phyloP scores from a whole-genome alignment of 2,113 vertebrate species.

The Spea multiplicata region DNA sequence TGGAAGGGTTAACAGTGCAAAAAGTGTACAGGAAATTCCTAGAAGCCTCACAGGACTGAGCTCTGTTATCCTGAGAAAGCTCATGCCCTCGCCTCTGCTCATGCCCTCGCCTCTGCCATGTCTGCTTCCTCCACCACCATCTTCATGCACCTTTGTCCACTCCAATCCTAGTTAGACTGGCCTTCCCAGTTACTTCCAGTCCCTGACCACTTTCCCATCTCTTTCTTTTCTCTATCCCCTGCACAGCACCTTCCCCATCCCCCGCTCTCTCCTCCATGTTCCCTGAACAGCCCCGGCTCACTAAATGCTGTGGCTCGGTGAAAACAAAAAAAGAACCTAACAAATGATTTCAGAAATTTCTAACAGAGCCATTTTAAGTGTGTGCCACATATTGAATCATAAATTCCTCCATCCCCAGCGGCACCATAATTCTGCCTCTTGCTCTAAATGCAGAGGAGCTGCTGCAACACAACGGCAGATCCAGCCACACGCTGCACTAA shows the following conservation, averaged over 20 bases:
- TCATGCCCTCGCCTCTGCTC: neutral
- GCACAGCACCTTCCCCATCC: too few relatives aligned
- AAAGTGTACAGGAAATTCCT: neutral
- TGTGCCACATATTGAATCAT: slow-evolving; percentile 43
- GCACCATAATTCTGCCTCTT: slow-evolving; percentile 32
- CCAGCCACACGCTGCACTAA: neutral
- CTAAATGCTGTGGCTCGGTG: neutral
- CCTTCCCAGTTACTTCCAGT: neutral
- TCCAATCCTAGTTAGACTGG: neutral
- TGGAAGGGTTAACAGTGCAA: neutral
- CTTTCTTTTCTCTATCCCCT: neutral
- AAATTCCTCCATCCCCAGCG: slow-evolving; percentile 38
- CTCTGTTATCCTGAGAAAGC: neutral
- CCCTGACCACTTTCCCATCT: neutral
- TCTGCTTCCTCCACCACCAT: too few relatives aligned
- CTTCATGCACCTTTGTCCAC: too few relatives aligned
- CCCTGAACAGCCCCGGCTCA: neutral
- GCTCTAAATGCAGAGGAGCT: slow-evolving; percentile 18
- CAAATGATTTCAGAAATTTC: slow-evolving; percentile 34
- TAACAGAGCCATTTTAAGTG: slow-evolving; percentile 19
- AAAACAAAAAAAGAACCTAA: neutral
- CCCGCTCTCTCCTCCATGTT: neutral
- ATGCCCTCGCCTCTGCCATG: too few relatives aligned
- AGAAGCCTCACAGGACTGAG: neutral
- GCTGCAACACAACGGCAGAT: slow-evolving; percentile 15